phyloP scores from a whole-genome alignment of 2,113 vertebrate genomes.

The Lagenorhynchus albirostris region DNA sequence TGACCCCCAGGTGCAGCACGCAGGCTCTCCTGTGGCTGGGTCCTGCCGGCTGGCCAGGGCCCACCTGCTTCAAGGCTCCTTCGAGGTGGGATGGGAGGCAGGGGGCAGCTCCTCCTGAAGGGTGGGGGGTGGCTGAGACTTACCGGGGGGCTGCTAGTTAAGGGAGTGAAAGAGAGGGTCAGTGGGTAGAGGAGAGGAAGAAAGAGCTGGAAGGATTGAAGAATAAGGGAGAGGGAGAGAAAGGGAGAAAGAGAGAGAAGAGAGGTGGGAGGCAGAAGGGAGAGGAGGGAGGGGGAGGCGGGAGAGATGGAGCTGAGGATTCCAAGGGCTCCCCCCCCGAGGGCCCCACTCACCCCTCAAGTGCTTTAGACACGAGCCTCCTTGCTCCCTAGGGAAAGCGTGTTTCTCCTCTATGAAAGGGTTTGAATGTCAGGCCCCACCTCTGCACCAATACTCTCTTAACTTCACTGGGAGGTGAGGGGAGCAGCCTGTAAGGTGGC shows the following conservation, averaged over 20 bases:
- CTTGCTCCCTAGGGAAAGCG: neutral
- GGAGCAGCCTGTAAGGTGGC: neutral
- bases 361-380: neutral
- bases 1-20: rapidly evolving
- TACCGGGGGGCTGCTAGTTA: neutral
- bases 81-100: neutral
- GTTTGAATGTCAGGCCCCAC: neutral
- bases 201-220: neutral
- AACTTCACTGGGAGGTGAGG: rapidly evolving
- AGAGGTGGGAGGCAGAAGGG: too few relatives aligned
- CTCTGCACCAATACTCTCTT: neutral
- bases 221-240: too few relatives aligned
- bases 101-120: neutral
- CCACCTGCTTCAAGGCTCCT: neutral
- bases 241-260: neutral
- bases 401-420: neutral
- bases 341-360: neutral
- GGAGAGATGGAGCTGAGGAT: rapidly evolving
- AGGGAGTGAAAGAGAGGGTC: neutral
- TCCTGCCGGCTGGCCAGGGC: neutral
- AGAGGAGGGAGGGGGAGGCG: rapidly evolving
- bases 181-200: neutral
- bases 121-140: neutral
- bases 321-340: rapidly evolving
- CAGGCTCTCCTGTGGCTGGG: neutral